Conservation (phyloP, 2,888 invertebrate species). For the Matsumyia berberina region DNA sequence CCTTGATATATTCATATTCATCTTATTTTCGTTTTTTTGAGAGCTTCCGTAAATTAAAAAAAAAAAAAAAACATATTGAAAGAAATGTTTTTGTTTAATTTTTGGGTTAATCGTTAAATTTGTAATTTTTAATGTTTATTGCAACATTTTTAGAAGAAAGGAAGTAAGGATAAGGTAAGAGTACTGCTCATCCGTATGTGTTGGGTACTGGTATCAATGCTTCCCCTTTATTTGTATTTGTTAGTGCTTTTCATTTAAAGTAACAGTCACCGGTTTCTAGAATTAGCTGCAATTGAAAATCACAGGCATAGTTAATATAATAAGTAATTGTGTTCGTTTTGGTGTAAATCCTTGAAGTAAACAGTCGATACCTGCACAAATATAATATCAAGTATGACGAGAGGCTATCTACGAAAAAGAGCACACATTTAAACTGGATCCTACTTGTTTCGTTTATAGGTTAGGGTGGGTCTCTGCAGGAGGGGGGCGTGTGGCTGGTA, state of each 20-base stretch:
- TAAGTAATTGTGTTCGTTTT: constrained; percentile 14
- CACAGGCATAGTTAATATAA: constrained; percentile 13
- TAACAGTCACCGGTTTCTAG: constrained; percentile 8
- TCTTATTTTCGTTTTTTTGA: constrained; percentile 3
- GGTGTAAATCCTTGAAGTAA: constrained; percentile 19
- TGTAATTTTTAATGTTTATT: constrained; percentile 74
- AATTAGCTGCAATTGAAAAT: constrained; percentile 22
- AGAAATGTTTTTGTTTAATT: constrained; percentile 25
- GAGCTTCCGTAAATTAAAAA: constrained; percentile 51
- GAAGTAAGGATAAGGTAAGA: constrained; percentile 94
- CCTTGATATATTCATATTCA: constrained; percentile 5
- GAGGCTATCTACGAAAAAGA: constrained; percentile 52
- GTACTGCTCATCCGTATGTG: constrained; percentile 77
- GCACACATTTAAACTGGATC: no score
- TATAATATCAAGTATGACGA: neutral
- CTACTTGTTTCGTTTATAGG: no score
- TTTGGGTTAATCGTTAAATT: constrained; percentile 74
- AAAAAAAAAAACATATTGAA: constrained; percentile 17
- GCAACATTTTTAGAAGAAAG: constrained; percentile 89
- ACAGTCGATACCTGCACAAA: constrained; percentile 34
- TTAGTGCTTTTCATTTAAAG: constrained; percentile 29
- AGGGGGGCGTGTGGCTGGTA: no score
- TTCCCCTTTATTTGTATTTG: constrained; percentile 34
- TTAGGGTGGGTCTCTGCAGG: no score
- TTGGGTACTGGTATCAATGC: constrained; percentile 63